phyloP scores from a whole-genome alignment of 2,113 vertebrate genomes.

The Ageneiosus marmoratus region DNA sequence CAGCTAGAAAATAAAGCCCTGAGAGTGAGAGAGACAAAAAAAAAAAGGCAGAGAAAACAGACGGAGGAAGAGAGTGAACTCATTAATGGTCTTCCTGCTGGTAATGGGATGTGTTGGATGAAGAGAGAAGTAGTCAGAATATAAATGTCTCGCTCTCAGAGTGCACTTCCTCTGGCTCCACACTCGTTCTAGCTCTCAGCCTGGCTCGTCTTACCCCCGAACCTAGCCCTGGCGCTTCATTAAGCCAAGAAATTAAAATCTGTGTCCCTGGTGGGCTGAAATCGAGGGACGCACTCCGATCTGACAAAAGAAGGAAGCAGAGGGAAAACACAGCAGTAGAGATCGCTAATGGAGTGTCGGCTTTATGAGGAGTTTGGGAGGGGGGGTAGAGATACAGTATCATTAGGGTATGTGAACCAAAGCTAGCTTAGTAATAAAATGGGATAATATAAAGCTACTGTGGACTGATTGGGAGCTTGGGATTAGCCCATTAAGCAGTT shows the following conservation, averaged over 20 bases:
- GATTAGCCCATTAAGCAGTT: neutral
- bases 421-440: neutral
- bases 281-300: slow-evolving; percentile 41
- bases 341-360: slow-evolving; percentile 55
- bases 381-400: too few relatives aligned
- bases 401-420: neutral
- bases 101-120: slow-evolving; percentile 41
- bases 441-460: neutral
- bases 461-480: neutral
- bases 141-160: slow-evolving; percentile 43
- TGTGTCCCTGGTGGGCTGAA: slow-evolving; percentile 57
- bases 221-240: slow-evolving; percentile 67
- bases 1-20: neutral
- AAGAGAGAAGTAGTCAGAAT: slow-evolving; percentile 23
- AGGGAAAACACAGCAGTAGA: slow-evolving; percentile 40
- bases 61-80: slow-evolving; percentile 30
- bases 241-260: slow-evolving; percentile 80
- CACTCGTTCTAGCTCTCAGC: neutral
- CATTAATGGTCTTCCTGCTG: slow-evolving; percentile 41
- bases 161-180: slow-evolving; percentile 25
- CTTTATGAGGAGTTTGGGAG: slow-evolving; percentile 53
- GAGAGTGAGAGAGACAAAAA: neutral
- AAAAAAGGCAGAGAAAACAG: slow-evolving; percentile 23
- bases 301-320: slow-evolving; percentile 40
- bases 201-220: slow-evolving; percentile 53